Evolutionary conservation across 2,113 vertebrate genomes (phyloP), one percentile per base, ranked within the genome.

Genomic region (Hemibagrus wyckioides): DNA sequence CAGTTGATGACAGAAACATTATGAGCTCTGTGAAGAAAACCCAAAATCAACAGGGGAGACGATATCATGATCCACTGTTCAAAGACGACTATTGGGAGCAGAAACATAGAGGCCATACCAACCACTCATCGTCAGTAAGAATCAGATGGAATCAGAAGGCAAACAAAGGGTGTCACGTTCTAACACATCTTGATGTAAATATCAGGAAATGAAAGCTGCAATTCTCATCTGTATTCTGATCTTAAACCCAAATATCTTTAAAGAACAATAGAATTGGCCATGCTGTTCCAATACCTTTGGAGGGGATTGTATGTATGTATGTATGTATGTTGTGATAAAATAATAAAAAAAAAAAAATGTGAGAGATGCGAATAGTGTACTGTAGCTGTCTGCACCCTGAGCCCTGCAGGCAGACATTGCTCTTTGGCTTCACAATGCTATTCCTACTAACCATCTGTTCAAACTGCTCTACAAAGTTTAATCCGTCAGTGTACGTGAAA

Each of bases 321-420:
- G 30, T 57, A 81, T 85, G 88, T 21, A 89, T 79, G 83, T 63
- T 86, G 82, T 86, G 82, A 87, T 73, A 89, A 88, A 80, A 73
- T 30, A n/a, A 89, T 82, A 89, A 79, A 79, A 67, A 83, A 80
- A 75, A 87, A 54, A 76, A 87, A 54, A 71, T 23, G 25, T 48
- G 69, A 52, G 89, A 86, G 82, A 80, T 77, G 2, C 36, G 14
- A 4, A 39, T 28, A 75, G 30, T 76, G 84, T 44, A 30, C 44
- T 54, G 25, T 50, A 57, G 61, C 14, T 67, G 41, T 52, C 13
- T 71, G 25, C 19, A 73, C 65, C 30, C 65, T 73, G 65, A 56
- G 83, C 65, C 50, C 50, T 73, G 50, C 13, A 84, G 83, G 83
- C 65, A 56, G 50, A 56, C 83, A 56, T 73, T 54, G 67, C 82